Evolutionary conservation across 2,113 vertebrate genomes (phyloP).

Genomic region (Heterotilapia buettikoferi): DNA sequence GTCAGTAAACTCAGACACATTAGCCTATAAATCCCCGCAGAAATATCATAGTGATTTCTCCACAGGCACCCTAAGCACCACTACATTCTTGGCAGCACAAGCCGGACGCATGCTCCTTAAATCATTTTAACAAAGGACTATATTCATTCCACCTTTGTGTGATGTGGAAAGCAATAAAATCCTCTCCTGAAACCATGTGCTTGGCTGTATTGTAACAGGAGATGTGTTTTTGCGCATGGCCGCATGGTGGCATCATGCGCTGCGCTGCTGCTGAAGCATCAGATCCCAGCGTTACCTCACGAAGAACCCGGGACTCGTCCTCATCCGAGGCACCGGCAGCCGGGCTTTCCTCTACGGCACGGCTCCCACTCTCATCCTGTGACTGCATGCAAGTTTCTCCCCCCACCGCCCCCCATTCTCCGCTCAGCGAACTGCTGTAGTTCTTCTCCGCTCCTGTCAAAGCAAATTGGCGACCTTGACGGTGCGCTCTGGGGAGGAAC

Average conservation of each 20-base stretch:
- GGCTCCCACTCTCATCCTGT: slow-evolving; percentile 35
- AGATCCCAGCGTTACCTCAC: slow-evolving; percentile 28
- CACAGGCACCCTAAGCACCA: background rate
- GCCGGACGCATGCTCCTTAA: slow-evolving; percentile 2
- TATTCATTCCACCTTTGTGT: slow-evolving; percentile 21
- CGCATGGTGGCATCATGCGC: slow-evolving; percentile 70
- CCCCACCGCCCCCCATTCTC: background rate
- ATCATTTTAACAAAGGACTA: slow-evolving; percentile 29
- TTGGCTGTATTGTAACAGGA: background rate
- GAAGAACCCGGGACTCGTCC: slow-evolving; percentile 56
- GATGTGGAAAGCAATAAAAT: slow-evolving; percentile 14
- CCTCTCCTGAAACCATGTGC: background rate
- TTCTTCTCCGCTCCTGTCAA: slow-evolving; percentile 15
- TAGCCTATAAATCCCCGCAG: background rate
- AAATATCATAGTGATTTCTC: background rate
- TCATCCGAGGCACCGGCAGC: slow-evolving; percentile 37
- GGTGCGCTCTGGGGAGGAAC: slow-evolving; percentile 35
- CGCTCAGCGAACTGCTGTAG: slow-evolving; percentile 1
- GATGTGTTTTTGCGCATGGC: slow-evolving; percentile 45
- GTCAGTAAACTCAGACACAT: slow-evolving; percentile 11
- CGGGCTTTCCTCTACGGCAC: slow-evolving; percentile 42
- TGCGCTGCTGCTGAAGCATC: slow-evolving; percentile 19
- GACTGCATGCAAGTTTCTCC: slow-evolving; percentile 12
- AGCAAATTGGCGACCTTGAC: slow-evolving; percentile 40
- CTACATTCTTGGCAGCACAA: background rate